A percentile compares a stretch with the other conserved stretches of the same genome.
These are phyloP conservation scores for Rhynchomys soricoides DNA, from an alignment of 2,113 vertebrate genomes.

Conservation along the genomic window DNA sequence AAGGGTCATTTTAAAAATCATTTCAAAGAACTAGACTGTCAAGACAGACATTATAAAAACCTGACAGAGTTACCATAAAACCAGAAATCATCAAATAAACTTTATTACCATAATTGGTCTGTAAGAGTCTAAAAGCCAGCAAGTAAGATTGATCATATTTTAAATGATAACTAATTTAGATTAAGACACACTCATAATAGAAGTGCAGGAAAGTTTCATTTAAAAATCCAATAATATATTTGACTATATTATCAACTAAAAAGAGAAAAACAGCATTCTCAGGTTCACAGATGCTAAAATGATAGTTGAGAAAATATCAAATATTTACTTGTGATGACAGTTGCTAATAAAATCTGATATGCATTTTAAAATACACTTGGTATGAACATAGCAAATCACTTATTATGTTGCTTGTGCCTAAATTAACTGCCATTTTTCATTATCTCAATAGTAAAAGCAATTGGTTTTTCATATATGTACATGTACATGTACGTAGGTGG, in stretches of 20 bases:
- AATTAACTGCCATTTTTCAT: neutral
- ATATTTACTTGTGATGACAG: neutral
- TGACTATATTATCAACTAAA: constrained; percentile 2
- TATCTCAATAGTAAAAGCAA: neutral
- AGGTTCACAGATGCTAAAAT: neutral
- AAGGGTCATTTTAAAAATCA: neutral
- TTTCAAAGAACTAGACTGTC: neutral
- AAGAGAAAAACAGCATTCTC: neutral
- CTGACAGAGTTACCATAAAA: neutral
- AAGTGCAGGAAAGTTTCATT: neutral
- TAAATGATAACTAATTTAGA: constrained; percentile 48
- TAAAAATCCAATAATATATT: constrained; percentile 1
- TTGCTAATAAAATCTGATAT: neutral
- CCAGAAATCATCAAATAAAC: neutral
- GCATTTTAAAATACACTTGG: neutral
- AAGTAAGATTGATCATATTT: constrained; percentile 32
- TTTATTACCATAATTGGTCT: constrained; percentile 39
- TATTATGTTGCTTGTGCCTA: neutral
- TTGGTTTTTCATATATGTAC: neutral
- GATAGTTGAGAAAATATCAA: constrained; percentile 38
- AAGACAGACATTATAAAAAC: neutral
- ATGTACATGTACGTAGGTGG: no score
- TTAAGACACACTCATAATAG: neutral
- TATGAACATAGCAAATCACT: neutral
- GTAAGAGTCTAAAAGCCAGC: constrained; percentile 26